Percentiles rank a stretch among this genome's conserved stretches.
Evolutionary conservation across 2,113 vertebrate species (phyloP).

Genomic region (Phoenicopterus ruber): DNA sequence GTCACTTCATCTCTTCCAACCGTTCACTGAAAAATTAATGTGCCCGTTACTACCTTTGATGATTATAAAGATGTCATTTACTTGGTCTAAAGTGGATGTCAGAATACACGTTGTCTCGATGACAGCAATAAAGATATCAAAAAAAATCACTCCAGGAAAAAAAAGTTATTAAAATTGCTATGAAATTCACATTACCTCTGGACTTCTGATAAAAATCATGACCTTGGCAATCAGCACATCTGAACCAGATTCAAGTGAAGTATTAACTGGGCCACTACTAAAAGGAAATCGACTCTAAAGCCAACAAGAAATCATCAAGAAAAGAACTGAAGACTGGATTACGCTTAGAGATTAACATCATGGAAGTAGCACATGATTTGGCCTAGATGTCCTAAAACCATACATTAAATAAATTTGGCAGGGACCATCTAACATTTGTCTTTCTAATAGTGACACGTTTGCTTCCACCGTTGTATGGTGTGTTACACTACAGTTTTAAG

Average conservation of each 20-base stretch:
- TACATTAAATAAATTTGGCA: background rate
- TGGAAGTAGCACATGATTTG: background rate
- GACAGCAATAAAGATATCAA: conserved; percentile 15
- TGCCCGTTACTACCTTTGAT: background rate
- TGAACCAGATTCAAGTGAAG: background rate
- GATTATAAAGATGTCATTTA: background rate
- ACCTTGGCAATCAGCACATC: background rate
- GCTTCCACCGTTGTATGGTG: background rate
- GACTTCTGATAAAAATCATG: background rate
- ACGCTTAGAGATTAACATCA: background rate
- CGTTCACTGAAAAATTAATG: background rate
- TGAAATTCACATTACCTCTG: conserved; percentile 30
- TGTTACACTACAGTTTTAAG: background rate
- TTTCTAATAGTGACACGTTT: accelerated
- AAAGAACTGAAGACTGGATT: background rate
- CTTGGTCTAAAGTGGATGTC: background rate
- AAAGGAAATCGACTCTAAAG: background rate
- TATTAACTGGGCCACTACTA: background rate
- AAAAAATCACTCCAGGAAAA: background rate
- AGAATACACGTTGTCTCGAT: background rate
- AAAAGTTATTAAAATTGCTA: conserved; percentile 9
- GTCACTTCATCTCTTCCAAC: background rate
- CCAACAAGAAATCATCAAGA: background rate
- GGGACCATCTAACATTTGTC: too few relatives aligned
- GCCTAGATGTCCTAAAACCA: background rate